Evolutionary conservation across 2,888 invertebrate genomes (phyloP).

Genomic region (Drosophila koepferae): DNA sequence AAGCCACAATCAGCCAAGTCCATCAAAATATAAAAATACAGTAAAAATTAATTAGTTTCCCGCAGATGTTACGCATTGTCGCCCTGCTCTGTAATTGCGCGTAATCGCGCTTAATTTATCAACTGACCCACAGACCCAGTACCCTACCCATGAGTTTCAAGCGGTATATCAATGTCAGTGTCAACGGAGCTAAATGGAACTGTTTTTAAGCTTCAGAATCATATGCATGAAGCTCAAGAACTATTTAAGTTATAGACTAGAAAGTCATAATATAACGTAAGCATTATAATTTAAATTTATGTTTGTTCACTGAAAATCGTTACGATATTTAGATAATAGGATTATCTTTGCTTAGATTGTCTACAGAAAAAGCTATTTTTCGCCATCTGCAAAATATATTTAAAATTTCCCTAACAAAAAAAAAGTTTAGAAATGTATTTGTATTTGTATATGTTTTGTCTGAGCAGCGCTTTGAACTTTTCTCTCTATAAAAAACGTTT

Average conservation of each 20-base stretch:
- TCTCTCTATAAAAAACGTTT: neutral
- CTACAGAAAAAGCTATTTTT: neutral
- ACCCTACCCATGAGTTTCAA: neutral
- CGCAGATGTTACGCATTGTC: conserved; percentile 51
- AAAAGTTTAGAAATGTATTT: neutral
- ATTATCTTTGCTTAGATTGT: neutral
- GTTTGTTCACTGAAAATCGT: too few species aligned
- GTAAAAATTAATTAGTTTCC: conserved; percentile 43
- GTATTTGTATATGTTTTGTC: neutral
- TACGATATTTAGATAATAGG: neutral
- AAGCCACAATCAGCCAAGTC: conserved; percentile 25
- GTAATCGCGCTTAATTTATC: conserved; percentile 68
- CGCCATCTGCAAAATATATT: neutral
- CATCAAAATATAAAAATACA: conserved; percentile 20
- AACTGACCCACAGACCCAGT: conserved; percentile 71
- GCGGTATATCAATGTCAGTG: conserved; percentile 36
- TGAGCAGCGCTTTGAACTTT: neutral
- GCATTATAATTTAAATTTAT: neutral
- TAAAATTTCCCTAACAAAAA: neutral
- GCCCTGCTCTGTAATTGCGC: conserved; percentile 60
- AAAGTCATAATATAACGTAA: neutral
- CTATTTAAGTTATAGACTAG: neutral
- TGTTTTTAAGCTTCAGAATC: neutral
- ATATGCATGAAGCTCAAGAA: neutral
- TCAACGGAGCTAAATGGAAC: conserved; percentile 8